A percentile compares a stretch with the other conserved stretches of the same genome.
phyloP scores from a whole-genome alignment of 2,113 vertebrate genomes.

The Sarotherodon lohbergeri region DNA sequence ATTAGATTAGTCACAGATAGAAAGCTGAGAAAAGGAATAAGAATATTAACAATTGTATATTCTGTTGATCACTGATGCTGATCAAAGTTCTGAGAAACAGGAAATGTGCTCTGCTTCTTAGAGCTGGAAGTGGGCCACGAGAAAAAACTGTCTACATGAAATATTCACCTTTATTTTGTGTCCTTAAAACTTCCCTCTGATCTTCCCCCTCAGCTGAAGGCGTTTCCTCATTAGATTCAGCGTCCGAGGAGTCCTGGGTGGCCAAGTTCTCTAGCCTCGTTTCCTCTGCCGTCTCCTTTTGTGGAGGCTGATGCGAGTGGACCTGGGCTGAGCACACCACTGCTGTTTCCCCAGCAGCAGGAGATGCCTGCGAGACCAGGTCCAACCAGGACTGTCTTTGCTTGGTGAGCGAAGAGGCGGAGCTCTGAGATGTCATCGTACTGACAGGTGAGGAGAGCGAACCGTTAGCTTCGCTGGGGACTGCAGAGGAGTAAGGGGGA shows the following conservation, averaged over 20 bases:
- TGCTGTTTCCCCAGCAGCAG: slow-evolving; percentile 53
- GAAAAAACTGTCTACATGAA: fast-evolving
- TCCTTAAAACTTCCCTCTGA: neutral
- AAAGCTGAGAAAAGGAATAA: neutral
- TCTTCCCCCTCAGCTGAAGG: neutral
- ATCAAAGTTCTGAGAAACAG: neutral
- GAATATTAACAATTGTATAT: neutral
- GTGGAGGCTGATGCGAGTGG: slow-evolving; percentile 48
- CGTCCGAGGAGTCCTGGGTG: slow-evolving; percentile 30
- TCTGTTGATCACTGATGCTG: neutral
- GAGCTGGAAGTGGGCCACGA: neutral
- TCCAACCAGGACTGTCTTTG: slow-evolving; percentile 81
- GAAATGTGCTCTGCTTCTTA: neutral
- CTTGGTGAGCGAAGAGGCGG: slow-evolving; percentile 75
- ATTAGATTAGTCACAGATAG: neutral
- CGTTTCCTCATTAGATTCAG: slow-evolving; percentile 24
- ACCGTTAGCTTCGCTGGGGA: slow-evolving; percentile 72
- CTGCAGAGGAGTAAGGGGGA: slow-evolving; percentile 73
- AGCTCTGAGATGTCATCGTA: slow-evolving; percentile 73
- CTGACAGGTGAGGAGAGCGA: slow-evolving; percentile 80
- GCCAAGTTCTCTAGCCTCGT: slow-evolving; percentile 25
- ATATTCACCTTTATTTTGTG: slow-evolving; percentile 22
- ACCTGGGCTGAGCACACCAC: slow-evolving; percentile 71
- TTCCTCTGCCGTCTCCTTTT: neutral
- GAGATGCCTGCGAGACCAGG: slow-evolving; percentile 67